Percentiles rank a stretch among this genome's conserved stretches.
phyloP scores from a whole-genome alignment of 1,140 invertebrate species.

The Anadara kagoshimensis region DNA sequence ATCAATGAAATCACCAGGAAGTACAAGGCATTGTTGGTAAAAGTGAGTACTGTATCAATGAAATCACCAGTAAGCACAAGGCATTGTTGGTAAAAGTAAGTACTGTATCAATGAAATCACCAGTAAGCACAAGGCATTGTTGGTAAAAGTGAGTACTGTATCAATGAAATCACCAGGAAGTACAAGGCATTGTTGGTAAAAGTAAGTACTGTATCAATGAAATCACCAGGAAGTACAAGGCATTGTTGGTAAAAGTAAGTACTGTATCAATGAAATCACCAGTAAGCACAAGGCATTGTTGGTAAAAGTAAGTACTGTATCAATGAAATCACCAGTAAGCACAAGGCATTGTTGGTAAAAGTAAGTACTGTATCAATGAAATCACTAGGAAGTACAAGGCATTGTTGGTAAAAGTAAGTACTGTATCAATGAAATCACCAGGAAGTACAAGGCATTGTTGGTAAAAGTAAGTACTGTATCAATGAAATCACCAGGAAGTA shows the following conservation, averaged over 20 bases:
- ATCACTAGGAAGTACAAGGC: slow-evolving; percentile 51
- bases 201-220: slow-evolving; percentile 76
- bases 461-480: slow-evolving; percentile 74
- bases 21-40: slow-evolving; percentile 53
- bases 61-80: slow-evolving; percentile 58
- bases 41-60: slow-evolving; percentile 75
- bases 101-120: slow-evolving; percentile 74
- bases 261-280: slow-evolving; percentile 73
- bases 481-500: slow-evolving; percentile 64
- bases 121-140: slow-evolving; percentile 47
- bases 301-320: slow-evolving; percentile 74
- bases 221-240: slow-evolving; percentile 48
- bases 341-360: slow-evolving; percentile 54
- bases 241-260: slow-evolving; percentile 65
- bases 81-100: slow-evolving; percentile 56
- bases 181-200: slow-evolving; percentile 54
- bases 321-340: slow-evolving; percentile 63
- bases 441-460: slow-evolving; percentile 52
- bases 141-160: slow-evolving; percentile 74
- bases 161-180: slow-evolving; percentile 65
- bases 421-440: slow-evolving; percentile 72
- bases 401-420: slow-evolving; percentile 68
- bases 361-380: slow-evolving; percentile 76
- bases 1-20: slow-evolving; percentile 66
- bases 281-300: slow-evolving; percentile 52